These are phyloP conservation scores for Polyommatus iphigenia DNA, from an alignment of 2,888 invertebrate genomes.

Conservation along the genomic window DNA sequence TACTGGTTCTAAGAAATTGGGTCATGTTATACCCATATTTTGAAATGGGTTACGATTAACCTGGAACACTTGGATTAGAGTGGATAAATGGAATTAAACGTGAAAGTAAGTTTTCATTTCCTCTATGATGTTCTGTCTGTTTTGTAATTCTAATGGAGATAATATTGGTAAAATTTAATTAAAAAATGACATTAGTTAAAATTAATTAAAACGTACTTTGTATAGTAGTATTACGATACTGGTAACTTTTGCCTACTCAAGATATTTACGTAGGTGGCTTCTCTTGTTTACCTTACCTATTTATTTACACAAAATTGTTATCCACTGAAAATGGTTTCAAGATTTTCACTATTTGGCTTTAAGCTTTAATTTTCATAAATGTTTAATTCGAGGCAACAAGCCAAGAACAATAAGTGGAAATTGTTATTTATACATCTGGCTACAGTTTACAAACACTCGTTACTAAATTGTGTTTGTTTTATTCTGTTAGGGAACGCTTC, in stretches of 20 bases:
- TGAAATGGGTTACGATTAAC: conserved; percentile 5
- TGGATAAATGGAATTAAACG: background rate
- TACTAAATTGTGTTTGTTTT: conserved; percentile 65
- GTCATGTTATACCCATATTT: conserved; percentile 38
- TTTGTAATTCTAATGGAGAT: background rate
- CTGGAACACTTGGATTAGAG: background rate
- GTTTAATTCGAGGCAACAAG: conserved; percentile 30
- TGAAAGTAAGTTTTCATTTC: background rate
- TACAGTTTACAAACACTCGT: conserved; percentile 57
- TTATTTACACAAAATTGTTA: too few relatives aligned
- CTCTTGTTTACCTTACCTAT: too few relatives aligned
- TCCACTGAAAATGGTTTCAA: background rate
- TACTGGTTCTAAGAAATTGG: conserved; percentile 47
- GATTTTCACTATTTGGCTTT: background rate
- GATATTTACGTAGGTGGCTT: too few relatives aligned
- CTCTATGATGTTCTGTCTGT: background rate
- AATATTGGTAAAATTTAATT: background rate
- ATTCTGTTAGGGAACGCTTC: conserved; percentile 47
- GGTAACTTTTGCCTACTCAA: too few relatives aligned
- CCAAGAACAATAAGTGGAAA: conserved; percentile 39
- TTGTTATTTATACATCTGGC: conserved; percentile 56
- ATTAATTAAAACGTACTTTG: too few relatives aligned
- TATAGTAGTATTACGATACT: too few relatives aligned
- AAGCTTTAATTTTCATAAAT: conserved; percentile 21
- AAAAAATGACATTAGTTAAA: too few relatives aligned